Conservation (phyloP, 2,888 invertebrate genomes). For the Drosophila suboccidentalis region DNA sequence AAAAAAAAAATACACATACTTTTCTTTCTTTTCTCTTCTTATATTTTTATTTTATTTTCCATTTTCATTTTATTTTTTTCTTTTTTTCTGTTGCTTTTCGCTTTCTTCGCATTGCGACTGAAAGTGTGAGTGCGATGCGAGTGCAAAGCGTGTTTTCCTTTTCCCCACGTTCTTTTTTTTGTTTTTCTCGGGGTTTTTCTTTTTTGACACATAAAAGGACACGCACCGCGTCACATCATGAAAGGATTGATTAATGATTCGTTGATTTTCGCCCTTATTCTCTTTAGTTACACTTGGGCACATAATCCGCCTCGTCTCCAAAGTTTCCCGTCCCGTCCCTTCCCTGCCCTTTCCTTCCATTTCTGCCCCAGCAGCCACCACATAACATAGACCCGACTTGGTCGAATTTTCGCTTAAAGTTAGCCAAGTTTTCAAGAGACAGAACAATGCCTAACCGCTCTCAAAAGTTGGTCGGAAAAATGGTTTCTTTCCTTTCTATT, state of each 20-base stretch:
- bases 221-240: constrained; percentile 85
- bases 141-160: constrained; percentile 67
- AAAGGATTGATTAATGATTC: constrained; percentile 85
- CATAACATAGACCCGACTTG: constrained; percentile 6
- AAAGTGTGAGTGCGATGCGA: constrained; percentile 65
- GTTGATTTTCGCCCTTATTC: constrained; percentile 85
- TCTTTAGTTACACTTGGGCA: constrained; percentile 84
- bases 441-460: constrained; percentile 46
- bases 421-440: constrained; percentile 73
- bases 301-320: constrained; percentile 82
- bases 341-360: constrained; percentile 8
- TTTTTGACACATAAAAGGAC: constrained; percentile 84
- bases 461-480: constrained; percentile 11
- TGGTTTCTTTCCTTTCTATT: constrained; percentile 17
- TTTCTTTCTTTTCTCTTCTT: constrained; percentile 48
- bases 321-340: constrained; percentile 51
- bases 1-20: constrained; percentile 60
- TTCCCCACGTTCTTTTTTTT: constrained; percentile 53
- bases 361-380: constrained; percentile 55
- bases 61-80: constrained; percentile 43
- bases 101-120: constrained; percentile 55
- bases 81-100: constrained; percentile 54
- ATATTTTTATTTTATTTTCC: constrained; percentile 27
- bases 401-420: constrained; percentile 62
- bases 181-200: constrained; percentile 56